phyloP scores from a whole-genome alignment of 2,888 invertebrate genomes.

The Aquatica leii region DNA sequence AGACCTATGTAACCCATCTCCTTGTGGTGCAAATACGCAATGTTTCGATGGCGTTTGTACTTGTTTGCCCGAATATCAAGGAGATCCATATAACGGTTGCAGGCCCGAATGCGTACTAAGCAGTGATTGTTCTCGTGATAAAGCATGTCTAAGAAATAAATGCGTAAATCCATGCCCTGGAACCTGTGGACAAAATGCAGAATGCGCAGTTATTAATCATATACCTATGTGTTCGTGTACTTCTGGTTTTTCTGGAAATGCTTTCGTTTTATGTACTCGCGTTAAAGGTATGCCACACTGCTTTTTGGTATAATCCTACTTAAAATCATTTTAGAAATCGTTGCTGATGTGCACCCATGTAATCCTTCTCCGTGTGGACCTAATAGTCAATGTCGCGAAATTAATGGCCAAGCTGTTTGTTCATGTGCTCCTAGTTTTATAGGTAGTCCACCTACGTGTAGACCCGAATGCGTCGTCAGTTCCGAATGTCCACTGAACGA shows the following conservation, averaged over 20 bases:
- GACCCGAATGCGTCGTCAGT: slow-evolving; percentile 63
- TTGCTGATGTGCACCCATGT: slow-evolving; percentile 66
- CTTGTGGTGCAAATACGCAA: slow-evolving; percentile 71
- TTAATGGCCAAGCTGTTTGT: slow-evolving; percentile 70
- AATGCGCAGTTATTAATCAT: slow-evolving; percentile 78
- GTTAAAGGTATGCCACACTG: slow-evolving; percentile 60
- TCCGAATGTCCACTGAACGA: slow-evolving; percentile 62
- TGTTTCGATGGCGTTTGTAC: slow-evolving; percentile 74
- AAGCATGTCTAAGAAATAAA: slow-evolving; percentile 74
- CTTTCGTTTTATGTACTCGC: slow-evolving; percentile 72
- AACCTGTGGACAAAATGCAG: slow-evolving; percentile 78
- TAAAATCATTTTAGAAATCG: slow-evolving; percentile 28
- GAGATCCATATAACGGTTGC: slow-evolving; percentile 74
- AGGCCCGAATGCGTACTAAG: slow-evolving; percentile 79
- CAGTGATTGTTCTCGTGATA: slow-evolving; percentile 74
- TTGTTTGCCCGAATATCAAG: slow-evolving; percentile 73
- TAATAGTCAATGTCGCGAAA: slow-evolving; percentile 61
- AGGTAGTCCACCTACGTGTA: slow-evolving; percentile 65
- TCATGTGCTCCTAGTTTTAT: slow-evolving; percentile 62
- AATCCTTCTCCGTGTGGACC: slow-evolving; percentile 73
- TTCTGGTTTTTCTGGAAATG: slow-evolving; percentile 74
- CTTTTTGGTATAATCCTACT: neutral
- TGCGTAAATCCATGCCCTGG: slow-evolving; percentile 78
- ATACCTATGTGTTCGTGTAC: slow-evolving; percentile 80
- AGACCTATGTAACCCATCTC: slow-evolving; percentile 71